Conservation (phyloP, 2,888 invertebrate genomes). For the Artemia sp. region DNA sequence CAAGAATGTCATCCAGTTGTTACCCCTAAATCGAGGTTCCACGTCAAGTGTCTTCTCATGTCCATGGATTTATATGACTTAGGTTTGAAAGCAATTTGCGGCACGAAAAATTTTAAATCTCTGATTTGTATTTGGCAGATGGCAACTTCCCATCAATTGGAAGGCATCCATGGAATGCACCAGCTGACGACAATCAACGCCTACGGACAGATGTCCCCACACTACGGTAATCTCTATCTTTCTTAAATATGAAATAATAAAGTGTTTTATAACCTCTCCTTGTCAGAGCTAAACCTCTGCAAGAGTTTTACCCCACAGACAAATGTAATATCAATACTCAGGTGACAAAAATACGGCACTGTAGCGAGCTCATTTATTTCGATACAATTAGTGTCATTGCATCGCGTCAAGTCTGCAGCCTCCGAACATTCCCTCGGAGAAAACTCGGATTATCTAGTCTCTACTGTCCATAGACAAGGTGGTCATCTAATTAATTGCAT, state of each 20-base stretch:
- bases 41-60: conserved; percentile 9
- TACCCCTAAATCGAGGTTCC: not conserved
- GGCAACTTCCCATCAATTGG: conserved; percentile 9
- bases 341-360: too few relatives aligned
- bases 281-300: too few relatives aligned
- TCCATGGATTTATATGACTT: not conserved
- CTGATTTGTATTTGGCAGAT: conserved; percentile 13
- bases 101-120: conserved; percentile 3
- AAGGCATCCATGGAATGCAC: conserved; percentile 15
- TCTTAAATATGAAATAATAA: not conserved
- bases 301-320: too few relatives aligned
- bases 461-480: too few relatives aligned
- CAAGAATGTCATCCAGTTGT: conserved; percentile 4
- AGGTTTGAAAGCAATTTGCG: not conserved
- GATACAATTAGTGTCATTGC: too few relatives aligned
- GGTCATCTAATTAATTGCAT: too few relatives aligned
- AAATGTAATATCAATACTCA: too few relatives aligned
- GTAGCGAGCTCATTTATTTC: too few relatives aligned
- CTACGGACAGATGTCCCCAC: conserved; percentile 11
- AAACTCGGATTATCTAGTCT: too few relatives aligned
- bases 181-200: conserved; percentile 3
- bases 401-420: too few relatives aligned
- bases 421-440: too few relatives aligned
- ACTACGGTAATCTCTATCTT: conserved; percentile 5
- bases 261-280: too few relatives aligned